Base-by-base conservation (phyloP, 2,113 vertebrate genomes). In the Megaceryle maxima region DNA sequence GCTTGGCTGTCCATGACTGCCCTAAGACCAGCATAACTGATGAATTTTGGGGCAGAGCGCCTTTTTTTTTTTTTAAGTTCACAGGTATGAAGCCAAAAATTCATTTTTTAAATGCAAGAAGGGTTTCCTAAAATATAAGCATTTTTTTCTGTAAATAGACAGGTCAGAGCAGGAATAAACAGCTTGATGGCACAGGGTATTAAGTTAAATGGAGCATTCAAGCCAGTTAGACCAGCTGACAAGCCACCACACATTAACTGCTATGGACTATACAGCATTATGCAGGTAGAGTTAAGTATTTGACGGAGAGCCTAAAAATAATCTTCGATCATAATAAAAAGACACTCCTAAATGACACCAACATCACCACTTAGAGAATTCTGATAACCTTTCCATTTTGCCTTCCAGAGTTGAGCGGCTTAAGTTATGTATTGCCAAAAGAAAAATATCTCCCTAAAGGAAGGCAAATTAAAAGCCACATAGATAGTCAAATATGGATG, bases 121-220 rank as follows among this genome's bases (percentile, higher is more conserved):
- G 11, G 4, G 4, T 59, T 95, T 93, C 69, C 39, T 44, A 80
- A 94, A 75, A 33, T 17, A 31, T 4, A 56, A 5, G 3, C 48
- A 19, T 8, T 17, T 89, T 81, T 89, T 64, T 50, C 33, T 77
- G 10, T 31, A 90, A 88, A 81, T 13, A 94, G 29, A 14, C 31
- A 76, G 39, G 60, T 73, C 35, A 86, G 18, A 89, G 31, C 17
- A 77, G 39, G 64, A 64, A 90, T 76, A 91, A 96, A 93, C 13
- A 88, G 56, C 15, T 94, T 51, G 70, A 57, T 18, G 5, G 39
- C 46, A 62, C 13, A 16, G 31, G 62, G 9, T 60, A 79, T 68
- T 78, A 91, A 75, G 67, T 81, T 89, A 94, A 95, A 91, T 53
- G 19, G 57, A 88, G 74, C 69, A 72, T 79, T 88, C 64, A 86